Base-by-base conservation (phyloP, 1,140 invertebrate genomes). In the Drosophila ananassae region DNA sequence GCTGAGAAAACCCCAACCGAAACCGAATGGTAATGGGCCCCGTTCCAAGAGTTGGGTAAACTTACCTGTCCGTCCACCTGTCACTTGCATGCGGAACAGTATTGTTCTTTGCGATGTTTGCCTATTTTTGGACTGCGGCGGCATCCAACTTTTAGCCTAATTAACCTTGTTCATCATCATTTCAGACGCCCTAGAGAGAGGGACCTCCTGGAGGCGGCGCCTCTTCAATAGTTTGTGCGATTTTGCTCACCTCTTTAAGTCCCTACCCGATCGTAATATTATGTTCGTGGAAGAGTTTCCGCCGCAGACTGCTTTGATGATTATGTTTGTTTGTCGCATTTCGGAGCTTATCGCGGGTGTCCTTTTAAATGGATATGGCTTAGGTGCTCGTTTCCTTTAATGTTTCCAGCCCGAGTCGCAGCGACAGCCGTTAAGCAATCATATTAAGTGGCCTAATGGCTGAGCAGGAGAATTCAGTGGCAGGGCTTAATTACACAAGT, bases 371-470 rank as follows among this genome's bases (percentile, higher is more conserved):
- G 60, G 56, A 64, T 69, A 78, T 69, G 72, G 56, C 60, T 77
- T 76, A 52, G 57, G 24, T 69, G 63, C 30, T 71, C 63, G 47
- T 56, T 68, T 55, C 17, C 50, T 24, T 60, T 67, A 59, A 58
- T 53, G 48, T 60, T 55, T 44, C 28, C 17, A 50, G 44, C 22
- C 28, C 12, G 39, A 47, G 22, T 6, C 10, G 32, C 8, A 28
- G 72, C 59, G 17, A 46, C 72, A 47, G 73, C 74, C 66, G 53
- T 73, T 61, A 73, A 60, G 68, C 68, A 81, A 81, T 81, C 79
- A 69, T 64, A 82, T 74, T 81, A 81, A 82, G 79, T 78, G 74
- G 62, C 13, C 17, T 34, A 59, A 59, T 25, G 56, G 52, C 44
- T 50, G 30, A 32, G 50, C 6, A 9, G 24, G 48, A 12, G n/a